Evolutionary conservation across 37 sponge, comb jelly and placozoan species (phyloP), one percentile per base, ranked within the genome.

Genomic region (Beroe ovata): DNA sequence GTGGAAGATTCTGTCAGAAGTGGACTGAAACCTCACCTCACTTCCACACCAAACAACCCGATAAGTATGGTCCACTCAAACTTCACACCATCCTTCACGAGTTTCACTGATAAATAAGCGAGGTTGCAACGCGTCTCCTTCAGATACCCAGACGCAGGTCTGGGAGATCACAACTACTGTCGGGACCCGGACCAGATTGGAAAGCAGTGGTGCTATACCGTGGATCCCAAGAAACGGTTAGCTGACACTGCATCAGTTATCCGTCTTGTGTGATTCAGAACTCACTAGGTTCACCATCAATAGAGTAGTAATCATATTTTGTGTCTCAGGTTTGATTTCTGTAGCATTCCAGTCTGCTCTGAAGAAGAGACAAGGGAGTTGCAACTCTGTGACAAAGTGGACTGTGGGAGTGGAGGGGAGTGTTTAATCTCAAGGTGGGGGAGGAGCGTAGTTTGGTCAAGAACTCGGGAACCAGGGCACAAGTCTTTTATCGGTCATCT

Each of bases 101-200:
- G 16, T 19, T 16, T 11, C 11, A 58, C 16, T 58, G 16, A 58
- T 58, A 58, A 58, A 58, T 19, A 19, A 16, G 59, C 11, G 59
- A 11, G 11, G 16, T 58, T 58, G 59, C 11, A 58, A 19, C 16
- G 59, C 11, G 16, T 16, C 16, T 47, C 23, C 20, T 16, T 66
- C 35, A 66, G 69, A 35, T 77, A 77, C 25, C 84, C 84, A 1
- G 47, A 40, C 11, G 84, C 84, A 26, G 84, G 84, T 20, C 84
- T 77, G 8, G 84, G 84, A 41, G 84, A 77, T 4, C 84, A 77
- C 84, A 77, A 77, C 84, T 77, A 32, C 84, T 77, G 84, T 41
- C 35, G 84, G 28, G 84, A 77, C 28, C 84, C 84, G 14, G 84
- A 77, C 28, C 36, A 35, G 8, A 77, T 21, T 11, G 84, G 84